Evolutionary conservation across 1,140 invertebrate genomes (phyloP).

Genomic region (Cherax destructor): DNA sequence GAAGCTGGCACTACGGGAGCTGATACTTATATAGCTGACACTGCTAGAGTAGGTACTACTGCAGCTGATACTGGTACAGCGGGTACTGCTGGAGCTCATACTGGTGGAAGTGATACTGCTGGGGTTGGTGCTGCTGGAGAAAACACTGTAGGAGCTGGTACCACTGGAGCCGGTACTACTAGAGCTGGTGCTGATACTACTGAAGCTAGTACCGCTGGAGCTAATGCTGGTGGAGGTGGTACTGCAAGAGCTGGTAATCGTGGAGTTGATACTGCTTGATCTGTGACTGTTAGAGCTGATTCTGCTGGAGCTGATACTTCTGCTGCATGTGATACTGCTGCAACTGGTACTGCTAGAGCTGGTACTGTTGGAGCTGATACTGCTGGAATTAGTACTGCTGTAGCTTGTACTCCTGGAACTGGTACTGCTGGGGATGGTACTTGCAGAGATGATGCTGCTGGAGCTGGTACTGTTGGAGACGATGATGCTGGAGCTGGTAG

Average conservation of each 20-base stretch:
- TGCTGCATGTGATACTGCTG: background rate
- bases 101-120: background rate
- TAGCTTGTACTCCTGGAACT: too few species aligned
- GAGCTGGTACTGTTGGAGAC: too few species aligned
- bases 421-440: too few species aligned
- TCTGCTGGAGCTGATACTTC: background rate
- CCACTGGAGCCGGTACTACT: background rate
- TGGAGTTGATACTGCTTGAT: background rate
- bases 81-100: too few species aligned
- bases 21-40: background rate
- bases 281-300: background rate
- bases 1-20: background rate
- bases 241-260: background rate
- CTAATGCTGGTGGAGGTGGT: background rate
- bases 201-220: too few species aligned
- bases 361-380: too few species aligned
- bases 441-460: too few species aligned
- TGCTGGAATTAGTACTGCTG: too few species aligned
- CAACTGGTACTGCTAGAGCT: too few species aligned
- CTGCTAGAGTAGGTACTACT: slow-evolving; percentile 3
- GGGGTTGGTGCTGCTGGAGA: too few species aligned
- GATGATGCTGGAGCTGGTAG: too few species aligned
- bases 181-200: too few species aligned
- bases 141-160: background rate
- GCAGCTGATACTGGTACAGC: background rate